Conservation (phyloP, 2,888 invertebrate genomes). For the Mimachlamys varia region DNA sequence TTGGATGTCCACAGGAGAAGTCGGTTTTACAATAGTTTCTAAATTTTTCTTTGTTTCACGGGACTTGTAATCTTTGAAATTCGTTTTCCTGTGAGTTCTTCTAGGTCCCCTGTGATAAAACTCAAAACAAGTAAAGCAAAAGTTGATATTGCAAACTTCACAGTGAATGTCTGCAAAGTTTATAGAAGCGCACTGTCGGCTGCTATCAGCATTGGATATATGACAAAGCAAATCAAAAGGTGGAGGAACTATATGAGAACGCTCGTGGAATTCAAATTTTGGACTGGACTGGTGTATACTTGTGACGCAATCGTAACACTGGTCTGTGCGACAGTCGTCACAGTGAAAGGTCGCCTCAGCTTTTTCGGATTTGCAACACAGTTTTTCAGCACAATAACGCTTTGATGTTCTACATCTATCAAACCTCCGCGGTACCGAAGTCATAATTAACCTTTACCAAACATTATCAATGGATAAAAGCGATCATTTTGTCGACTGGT, state of each 20-base stretch:
- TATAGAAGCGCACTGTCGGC: conserved; percentile 69
- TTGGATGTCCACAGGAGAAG: conserved; percentile 66
- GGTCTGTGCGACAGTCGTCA: conserved; percentile 78
- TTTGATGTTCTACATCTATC: conserved; percentile 73
- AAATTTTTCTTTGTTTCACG: conserved; percentile 53
- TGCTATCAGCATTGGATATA: conserved; percentile 54
- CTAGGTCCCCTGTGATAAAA: conserved; percentile 62
- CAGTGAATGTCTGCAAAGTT: conserved; percentile 80
- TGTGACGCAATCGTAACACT: conserved; percentile 79
- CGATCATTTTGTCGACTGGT: not conserved
- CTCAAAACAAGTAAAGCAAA: conserved; percentile 79
- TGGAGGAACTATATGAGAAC: conserved; percentile 69
- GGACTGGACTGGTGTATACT: conserved; percentile 76
- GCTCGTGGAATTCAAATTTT: conserved; percentile 76
- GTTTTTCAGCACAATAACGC: conserved; percentile 75
- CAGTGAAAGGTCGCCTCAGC: conserved; percentile 77
- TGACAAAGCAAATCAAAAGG: conserved; percentile 76
- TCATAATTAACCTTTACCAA: conserved; percentile 57
- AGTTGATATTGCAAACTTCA: conserved; percentile 75
- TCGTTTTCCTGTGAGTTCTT: conserved; percentile 59
- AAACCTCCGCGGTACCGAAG: conserved; percentile 60
- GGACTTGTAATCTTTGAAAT: conserved; percentile 64
- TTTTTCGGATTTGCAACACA: conserved; percentile 72
- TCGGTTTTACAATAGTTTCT: conserved; percentile 65
- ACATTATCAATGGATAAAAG: not conserved